Evolutionary conservation across 2,888 invertebrate species (phyloP).

Genomic region (Teleogryllus oceanicus): DNA sequence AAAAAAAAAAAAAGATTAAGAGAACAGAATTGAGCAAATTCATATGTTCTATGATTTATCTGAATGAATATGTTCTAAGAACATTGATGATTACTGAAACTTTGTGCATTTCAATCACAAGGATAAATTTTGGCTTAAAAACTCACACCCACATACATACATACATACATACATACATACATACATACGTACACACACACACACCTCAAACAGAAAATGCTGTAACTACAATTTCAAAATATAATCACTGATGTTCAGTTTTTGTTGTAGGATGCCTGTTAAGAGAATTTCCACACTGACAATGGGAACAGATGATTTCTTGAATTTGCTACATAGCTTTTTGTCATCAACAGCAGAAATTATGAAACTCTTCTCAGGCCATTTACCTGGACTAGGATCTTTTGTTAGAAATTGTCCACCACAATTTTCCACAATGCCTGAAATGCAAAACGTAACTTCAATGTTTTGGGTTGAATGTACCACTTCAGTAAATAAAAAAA

Average conservation of each 20-base stretch:
- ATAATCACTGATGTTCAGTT: neutral
- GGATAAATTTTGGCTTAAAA: no score
- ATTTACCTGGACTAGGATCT: conserved; percentile 39
- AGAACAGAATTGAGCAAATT: no score
- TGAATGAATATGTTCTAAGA: no score
- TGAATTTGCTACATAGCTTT: neutral
- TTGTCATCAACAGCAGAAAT: neutral
- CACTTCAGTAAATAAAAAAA: no score
- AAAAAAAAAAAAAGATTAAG: no score
- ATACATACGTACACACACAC: no score
- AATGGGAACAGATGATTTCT: neutral
- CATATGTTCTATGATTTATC: no score
- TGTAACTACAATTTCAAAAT: neutral
- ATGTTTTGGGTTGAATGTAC: no score
- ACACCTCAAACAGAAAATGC: neutral
- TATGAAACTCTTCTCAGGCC: conserved; percentile 23
- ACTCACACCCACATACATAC: no score
- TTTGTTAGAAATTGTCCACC: conserved; percentile 48
- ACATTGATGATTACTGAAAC: no score
- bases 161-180: no score
- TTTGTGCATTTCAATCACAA: no score
- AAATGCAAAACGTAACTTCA: neutral
- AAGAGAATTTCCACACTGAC: neutral
- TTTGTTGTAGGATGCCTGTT: neutral
- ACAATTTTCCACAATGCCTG: conserved; percentile 52